phyloP scores from a whole-genome alignment of 2,888 invertebrate genomes.

The Drosophila atripex region DNA sequence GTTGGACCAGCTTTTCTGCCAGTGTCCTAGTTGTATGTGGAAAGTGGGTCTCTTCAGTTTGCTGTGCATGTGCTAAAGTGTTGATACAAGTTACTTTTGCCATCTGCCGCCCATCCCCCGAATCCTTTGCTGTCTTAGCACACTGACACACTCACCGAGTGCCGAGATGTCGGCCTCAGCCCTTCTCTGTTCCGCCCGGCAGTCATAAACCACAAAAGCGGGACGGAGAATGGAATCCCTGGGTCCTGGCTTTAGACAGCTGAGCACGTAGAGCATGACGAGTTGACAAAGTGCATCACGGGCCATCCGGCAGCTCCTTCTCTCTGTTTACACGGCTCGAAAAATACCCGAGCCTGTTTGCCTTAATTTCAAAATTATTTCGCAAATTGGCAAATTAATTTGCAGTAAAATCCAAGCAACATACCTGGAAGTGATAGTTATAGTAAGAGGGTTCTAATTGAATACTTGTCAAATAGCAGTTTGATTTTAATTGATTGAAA shows the following conservation, averaged over 20 bases:
- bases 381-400: conserved; percentile 24
- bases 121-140: conserved; percentile 53
- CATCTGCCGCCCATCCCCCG: conserved; percentile 22
- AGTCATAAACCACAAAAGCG: conserved; percentile 20
- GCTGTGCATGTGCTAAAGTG: conserved; percentile 73
- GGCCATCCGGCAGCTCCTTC: conserved; percentile 13
- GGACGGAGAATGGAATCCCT: conserved; percentile 9
- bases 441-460: not conserved
- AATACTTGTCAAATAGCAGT: conserved; percentile 10
- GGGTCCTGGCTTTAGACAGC: conserved; percentile 51
- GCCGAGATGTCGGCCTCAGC: not conserved
- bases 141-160: conserved; percentile 60
- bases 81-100: conserved; percentile 74
- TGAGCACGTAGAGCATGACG: conserved; percentile 71
- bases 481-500: conserved; percentile 26
- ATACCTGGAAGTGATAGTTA: not conserved
- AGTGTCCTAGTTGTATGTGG: conserved; percentile 11
- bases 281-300: conserved; percentile 71
- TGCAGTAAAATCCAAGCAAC: not conserved
- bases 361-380: conserved; percentile 6
- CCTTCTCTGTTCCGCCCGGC: not conserved
- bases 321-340: conserved; percentile 47
- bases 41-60: conserved; percentile 62
- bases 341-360: conserved; percentile 43
- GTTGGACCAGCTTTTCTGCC: not conserved